phyloP scores from a whole-genome alignment of 2,888 invertebrate species.

The Callimorpha dominula region DNA sequence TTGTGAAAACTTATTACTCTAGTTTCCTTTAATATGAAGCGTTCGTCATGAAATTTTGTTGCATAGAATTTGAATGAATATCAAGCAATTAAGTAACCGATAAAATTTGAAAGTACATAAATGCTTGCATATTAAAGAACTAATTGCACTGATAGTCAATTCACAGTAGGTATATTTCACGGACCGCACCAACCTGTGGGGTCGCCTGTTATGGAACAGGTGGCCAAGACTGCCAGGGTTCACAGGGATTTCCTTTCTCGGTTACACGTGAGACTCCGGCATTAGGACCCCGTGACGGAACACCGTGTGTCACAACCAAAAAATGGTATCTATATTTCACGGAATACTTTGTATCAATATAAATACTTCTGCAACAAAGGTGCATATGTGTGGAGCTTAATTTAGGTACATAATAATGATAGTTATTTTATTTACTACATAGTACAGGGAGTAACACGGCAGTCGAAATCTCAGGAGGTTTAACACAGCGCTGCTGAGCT shows the following conservation, averaged over 20 bases:
- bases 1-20: background rate
- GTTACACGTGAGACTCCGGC: too few relatives aligned
- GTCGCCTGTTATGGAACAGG: too few relatives aligned
- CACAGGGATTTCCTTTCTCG: too few relatives aligned
- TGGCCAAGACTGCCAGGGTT: too few relatives aligned
- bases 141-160: slow-evolving; percentile 16
- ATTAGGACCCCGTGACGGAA: too few relatives aligned
- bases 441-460: slow-evolving; percentile 37
- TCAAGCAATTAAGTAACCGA: background rate
- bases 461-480: slow-evolving; percentile 62
- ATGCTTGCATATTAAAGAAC: background rate
- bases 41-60: background rate
- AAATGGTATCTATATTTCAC: too few relatives aligned
- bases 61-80: background rate
- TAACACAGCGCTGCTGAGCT: slow-evolving; percentile 59
- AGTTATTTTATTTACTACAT: slow-evolving; percentile 43
- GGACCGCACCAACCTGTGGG: too few relatives aligned
- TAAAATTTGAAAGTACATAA: background rate
- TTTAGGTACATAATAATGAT: slow-evolving; percentile 19
- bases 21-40: background rate
- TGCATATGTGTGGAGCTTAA: slow-evolving; percentile 35
- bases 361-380: background rate
- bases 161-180: too few relatives aligned
- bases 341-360: too few relatives aligned
- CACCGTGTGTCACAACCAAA: too few relatives aligned